A percentile compares a stretch with the other conserved stretches of the same genome.
Conservation (phyloP, 2,888 invertebrate species). For the Pandemis cinnamomeana region DNA sequence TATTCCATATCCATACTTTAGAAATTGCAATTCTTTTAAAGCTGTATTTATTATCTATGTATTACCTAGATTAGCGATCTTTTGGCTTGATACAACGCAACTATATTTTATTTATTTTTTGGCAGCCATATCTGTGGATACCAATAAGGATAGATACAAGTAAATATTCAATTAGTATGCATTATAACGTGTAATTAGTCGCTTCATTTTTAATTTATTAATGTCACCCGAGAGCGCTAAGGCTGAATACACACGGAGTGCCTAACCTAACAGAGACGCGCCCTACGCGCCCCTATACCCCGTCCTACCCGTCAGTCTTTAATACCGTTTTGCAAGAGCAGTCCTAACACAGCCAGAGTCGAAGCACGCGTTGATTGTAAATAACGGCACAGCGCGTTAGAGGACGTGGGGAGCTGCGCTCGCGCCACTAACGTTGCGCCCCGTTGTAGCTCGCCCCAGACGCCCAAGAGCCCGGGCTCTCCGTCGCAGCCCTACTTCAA, state of each 20-base stretch:
- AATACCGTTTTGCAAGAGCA: slow-evolving; percentile 8
- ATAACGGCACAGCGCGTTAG: slow-evolving; percentile 28
- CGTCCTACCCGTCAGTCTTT: slow-evolving; percentile 1
- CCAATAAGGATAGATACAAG: slow-evolving; percentile 75
- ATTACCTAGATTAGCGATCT: slow-evolving; percentile 24
- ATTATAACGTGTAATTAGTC: slow-evolving; percentile 65
- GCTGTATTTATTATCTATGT: slow-evolving; percentile 67
- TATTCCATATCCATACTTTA: slow-evolving; percentile 10
- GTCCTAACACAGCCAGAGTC: neutral
- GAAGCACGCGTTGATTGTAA: slow-evolving; percentile 32
- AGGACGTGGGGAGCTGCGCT: slow-evolving; percentile 6
- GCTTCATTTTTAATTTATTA: slow-evolving; percentile 59
- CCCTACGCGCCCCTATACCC: neutral
- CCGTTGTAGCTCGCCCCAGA: slow-evolving; percentile 89
- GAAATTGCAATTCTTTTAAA: slow-evolving; percentile 48
- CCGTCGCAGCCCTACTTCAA: slow-evolving; percentile 91
- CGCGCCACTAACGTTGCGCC: slow-evolving; percentile 73
- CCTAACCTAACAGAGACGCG: slow-evolving; percentile 23
- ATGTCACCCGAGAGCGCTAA: slow-evolving; percentile 36
- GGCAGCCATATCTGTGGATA: slow-evolving; percentile 77
- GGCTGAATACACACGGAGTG: slow-evolving; percentile 35
- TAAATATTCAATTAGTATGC: slow-evolving; percentile 70
- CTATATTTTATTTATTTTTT: slow-evolving; percentile 51
- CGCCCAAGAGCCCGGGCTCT: slow-evolving; percentile 86
- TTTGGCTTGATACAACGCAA: slow-evolving; percentile 37